Conservation (phyloP, 2,888 invertebrate genomes). For the Patella caerulea region DNA sequence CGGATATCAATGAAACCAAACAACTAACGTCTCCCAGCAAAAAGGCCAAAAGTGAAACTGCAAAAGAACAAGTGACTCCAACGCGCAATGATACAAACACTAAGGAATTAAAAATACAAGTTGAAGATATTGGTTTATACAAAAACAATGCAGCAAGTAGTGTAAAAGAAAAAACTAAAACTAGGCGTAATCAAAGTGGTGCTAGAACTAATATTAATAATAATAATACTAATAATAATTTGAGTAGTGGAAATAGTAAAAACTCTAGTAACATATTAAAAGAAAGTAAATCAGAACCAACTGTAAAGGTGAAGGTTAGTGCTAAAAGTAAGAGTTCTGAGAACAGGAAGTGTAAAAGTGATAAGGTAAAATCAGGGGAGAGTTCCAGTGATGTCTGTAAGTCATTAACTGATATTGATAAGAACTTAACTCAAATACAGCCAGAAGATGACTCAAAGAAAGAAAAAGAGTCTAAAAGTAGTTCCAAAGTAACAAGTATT, state of each 20-base stretch:
- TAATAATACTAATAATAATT: slow-evolving; percentile 15
- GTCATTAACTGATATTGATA: neutral
- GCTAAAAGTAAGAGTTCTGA: slow-evolving; percentile 21
- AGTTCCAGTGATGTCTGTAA: slow-evolving; percentile 3
- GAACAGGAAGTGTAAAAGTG: slow-evolving; percentile 26
- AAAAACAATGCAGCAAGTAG: neutral
- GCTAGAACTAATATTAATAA: slow-evolving; percentile 14
- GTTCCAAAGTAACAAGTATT: neutral
- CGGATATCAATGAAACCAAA: slow-evolving; percentile 18
- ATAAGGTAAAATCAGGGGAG: slow-evolving; percentile 13
- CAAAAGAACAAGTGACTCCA: slow-evolving; percentile 18
- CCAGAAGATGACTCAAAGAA: neutral
- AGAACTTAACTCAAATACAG: neutral
- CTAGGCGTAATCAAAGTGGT: slow-evolving; percentile 16
- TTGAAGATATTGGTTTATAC: slow-evolving; percentile 4
- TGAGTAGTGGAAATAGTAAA: slow-evolving; percentile 13
- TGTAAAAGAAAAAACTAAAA: slow-evolving; percentile 16
- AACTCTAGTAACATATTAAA: slow-evolving; percentile 6
- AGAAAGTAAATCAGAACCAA: slow-evolving; percentile 16
- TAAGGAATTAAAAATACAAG: slow-evolving; percentile 14
- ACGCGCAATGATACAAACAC: slow-evolving; percentile 9
- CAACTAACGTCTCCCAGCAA: slow-evolving; percentile 21
- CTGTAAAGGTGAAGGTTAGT: slow-evolving; percentile 23
- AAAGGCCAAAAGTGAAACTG: slow-evolving; percentile 19
- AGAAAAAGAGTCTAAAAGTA: neutral